These are phyloP conservation scores for Oenanthe melanoleuca DNA, from an alignment of 2,113 vertebrate species.

Conservation along the genomic window DNA sequence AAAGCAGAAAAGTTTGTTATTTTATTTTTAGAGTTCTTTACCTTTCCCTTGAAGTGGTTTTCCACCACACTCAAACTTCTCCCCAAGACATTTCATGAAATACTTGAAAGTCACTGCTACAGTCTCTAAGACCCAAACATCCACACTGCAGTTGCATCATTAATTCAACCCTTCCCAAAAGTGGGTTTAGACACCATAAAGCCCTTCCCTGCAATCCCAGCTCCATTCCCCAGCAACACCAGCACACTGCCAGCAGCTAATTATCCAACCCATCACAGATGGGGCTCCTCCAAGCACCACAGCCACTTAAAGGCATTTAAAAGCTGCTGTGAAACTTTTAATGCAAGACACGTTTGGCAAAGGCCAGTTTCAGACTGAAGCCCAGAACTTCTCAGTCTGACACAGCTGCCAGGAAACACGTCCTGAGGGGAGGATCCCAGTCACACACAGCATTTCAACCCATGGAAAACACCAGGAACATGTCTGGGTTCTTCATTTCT, in stretches of 20 bases:
- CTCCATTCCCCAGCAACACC: neutral
- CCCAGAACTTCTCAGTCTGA: neutral
- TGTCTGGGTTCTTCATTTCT: neutral
- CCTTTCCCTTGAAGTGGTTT: neutral
- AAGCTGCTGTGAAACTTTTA: neutral
- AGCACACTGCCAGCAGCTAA: neutral
- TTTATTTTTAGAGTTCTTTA: neutral
- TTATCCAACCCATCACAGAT: neutral
- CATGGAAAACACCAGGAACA: neutral
- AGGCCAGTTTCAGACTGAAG: neutral
- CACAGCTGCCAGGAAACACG: neutral
- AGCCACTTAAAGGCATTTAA: neutral
- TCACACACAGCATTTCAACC: neutral
- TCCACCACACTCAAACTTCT: neutral
- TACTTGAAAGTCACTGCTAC: neutral
- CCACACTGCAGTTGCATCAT: neutral
- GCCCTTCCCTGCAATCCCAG: neutral
- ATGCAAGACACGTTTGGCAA: neutral
- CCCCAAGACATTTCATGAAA: neutral
- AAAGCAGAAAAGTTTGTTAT: neutral
- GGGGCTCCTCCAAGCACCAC: neutral
- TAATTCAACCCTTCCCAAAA: neutral
- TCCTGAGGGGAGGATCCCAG: neutral
- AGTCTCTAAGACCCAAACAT: neutral
- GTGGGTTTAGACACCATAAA: neutral